Base-by-base conservation (phyloP, 2,113 vertebrate genomes). In the Ginglymostoma cirratum region DNA sequence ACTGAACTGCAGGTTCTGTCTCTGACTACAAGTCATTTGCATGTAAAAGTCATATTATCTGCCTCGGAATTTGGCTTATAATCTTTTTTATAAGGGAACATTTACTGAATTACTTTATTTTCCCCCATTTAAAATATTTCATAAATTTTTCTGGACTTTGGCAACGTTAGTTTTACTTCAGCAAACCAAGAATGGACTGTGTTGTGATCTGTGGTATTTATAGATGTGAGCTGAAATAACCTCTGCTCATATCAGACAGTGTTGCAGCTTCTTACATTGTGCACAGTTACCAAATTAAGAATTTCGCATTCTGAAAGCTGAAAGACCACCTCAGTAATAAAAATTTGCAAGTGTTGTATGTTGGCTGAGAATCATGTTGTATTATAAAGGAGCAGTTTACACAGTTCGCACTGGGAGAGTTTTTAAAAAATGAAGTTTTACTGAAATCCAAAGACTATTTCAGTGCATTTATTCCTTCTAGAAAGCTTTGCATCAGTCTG, bases 81-180 rank as follows among this genome's bases (percentile, higher is more conserved):
- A 70, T 94, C 14, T 65, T 65, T 93, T 95, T 72, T 95, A 67
- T 89, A 30, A 70, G 67, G 30, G 42, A 72, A 45, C 38, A 48
- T 72, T 45, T 48, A 42, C 93, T 42, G 17, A 70, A 95, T 95
- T 94, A 38, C 93, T 45, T 45, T 76, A 72, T 38, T 45, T 30
- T 76, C 52, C 8, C 93, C 42, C 45, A 30, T 95, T 95, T 70
- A 34, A 95, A 95, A 72, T 95, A 76, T 72, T 76, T 76, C 69
- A 30, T 42, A 38, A 67, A 94, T 94, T 70, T 94, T 70, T 94
- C 48, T 70, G 69, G 69, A 72, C 42, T 30, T 72, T 45, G 67
- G 6, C 45, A 95, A 30, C 42, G 66, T 45, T 48, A 48, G 93
- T 24, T 69, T 45, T 14, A 24, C 3, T 72, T 95, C 69, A 72